These are phyloP conservation scores for Caenorhabditis sp. DNA, from an alignment of 2,888 invertebrate genomes.

Conservation along the genomic window DNA sequence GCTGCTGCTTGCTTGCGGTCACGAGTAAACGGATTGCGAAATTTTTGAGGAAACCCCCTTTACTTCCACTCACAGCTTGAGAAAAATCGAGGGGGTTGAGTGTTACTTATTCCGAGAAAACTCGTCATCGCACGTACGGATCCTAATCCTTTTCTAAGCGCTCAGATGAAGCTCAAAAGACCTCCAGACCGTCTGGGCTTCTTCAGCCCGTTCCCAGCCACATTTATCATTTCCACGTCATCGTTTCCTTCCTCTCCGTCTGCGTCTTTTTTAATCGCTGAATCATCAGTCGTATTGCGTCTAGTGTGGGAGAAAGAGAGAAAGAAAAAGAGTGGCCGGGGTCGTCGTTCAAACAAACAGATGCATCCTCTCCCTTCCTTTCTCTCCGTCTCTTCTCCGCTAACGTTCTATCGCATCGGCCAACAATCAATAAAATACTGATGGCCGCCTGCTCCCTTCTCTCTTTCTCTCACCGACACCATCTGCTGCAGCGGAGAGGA, in stretches of 20 bases:
- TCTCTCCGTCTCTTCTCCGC: constrained; percentile 4
- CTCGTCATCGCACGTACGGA: too few relatives aligned
- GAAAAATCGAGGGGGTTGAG: too few relatives aligned
- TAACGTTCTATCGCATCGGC: background rate
- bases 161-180: background rate
- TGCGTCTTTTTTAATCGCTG: constrained; percentile 17
- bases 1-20: too few relatives aligned
- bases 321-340: constrained; percentile 8
- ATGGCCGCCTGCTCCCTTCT: constrained; percentile 12
- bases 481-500: constrained; percentile 27
- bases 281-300: constrained; percentile 35
- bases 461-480: constrained; percentile 25
- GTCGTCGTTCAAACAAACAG: constrained; percentile 51
- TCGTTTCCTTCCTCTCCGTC: background rate
- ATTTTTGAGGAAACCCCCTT: too few relatives aligned
- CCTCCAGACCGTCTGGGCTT: background rate
- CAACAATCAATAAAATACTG: constrained; percentile 45
- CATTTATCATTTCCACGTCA: constrained; percentile 32
- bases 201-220: background rate
- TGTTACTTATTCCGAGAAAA: too few relatives aligned
- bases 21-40: too few relatives aligned
- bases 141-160: too few relatives aligned
- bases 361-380: constrained; percentile 14
- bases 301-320: constrained; percentile 9
- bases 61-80: too few relatives aligned